A percentile compares a stretch with the other conserved stretches of the same genome.
Conservation (phyloP, 2,113 vertebrate genomes). For the Marcusenius ussheri region DNA sequence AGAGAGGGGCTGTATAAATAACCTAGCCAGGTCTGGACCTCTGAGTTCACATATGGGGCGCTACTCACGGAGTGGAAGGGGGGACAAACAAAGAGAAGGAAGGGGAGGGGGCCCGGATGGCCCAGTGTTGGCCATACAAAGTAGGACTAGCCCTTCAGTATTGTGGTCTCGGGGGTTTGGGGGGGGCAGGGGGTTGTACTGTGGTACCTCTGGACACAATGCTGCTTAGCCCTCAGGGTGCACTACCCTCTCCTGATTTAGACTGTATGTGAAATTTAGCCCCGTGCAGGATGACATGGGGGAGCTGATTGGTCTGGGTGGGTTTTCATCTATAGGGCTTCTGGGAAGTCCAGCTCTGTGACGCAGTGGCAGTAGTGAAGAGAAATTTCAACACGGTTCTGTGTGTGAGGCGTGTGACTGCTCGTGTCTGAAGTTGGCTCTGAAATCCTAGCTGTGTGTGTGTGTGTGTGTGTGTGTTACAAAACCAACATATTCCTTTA, state of each 20-base stretch:
- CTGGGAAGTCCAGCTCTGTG: background rate
- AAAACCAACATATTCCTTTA: background rate
- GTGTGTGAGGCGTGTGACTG: background rate
- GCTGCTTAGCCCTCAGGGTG: background rate
- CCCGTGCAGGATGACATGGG: background rate
- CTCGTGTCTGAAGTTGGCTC: background rate
- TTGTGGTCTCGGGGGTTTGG: background rate
- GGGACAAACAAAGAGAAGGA: background rate
- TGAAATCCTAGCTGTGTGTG: background rate
- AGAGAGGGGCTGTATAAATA: background rate
- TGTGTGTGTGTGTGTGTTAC: background rate
- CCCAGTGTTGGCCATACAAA: background rate
- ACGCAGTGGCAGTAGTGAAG: background rate
- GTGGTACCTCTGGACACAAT: background rate
- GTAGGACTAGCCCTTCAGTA: background rate
- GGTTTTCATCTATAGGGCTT: background rate
- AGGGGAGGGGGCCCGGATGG: background rate
- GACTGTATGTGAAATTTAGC: background rate
- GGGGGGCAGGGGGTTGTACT: background rate
- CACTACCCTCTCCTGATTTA: background rate
- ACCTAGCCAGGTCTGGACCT: background rate
- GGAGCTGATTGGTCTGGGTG: background rate
- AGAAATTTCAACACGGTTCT: background rate
- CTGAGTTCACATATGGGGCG: background rate
- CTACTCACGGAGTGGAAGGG: background rate